phyloP scores from a whole-genome alignment of 2,797 vertebrate species.

The Spinibarbus caldwelli region DNA sequence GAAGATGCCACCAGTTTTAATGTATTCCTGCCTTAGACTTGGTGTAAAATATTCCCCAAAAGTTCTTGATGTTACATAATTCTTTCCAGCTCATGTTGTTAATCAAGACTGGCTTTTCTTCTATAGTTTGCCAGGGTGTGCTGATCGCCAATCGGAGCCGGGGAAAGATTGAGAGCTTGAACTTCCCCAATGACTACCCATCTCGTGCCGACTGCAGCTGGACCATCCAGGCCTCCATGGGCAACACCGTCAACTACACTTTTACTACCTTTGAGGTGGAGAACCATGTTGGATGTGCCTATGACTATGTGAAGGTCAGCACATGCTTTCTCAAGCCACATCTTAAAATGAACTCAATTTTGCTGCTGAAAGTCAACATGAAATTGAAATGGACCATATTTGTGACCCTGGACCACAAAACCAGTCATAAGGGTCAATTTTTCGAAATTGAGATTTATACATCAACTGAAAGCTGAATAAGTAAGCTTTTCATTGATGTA shows the following conservation, averaged over 20 bases:
- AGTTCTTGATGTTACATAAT: background rate
- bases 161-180: slow-evolving; percentile 88
- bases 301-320: slow-evolving; percentile 85
- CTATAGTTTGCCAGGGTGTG: slow-evolving; percentile 80
- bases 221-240: slow-evolving; percentile 85
- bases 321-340: background rate
- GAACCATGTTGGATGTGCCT: slow-evolving; percentile 44
- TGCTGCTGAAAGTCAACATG: background rate
- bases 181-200: slow-evolving; percentile 86
- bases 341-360: background rate
- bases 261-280: slow-evolving; percentile 86
- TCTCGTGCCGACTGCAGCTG: slow-evolving; percentile 81
- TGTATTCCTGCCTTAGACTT: background rate
- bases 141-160: slow-evolving; percentile 75
- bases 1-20: background rate
- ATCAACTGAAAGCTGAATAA: too few species aligned
- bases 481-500: too few species aligned
- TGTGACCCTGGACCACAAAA: too few species aligned
- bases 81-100: background rate
- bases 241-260: slow-evolving; percentile 91
- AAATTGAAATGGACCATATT: background rate
- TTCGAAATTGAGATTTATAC: too few species aligned
- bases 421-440: too few species aligned
- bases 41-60: background rate
- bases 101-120: background rate